A percentile compares a stretch with the other conserved stretches of the same genome.
Evolutionary conservation across 2,888 invertebrate genomes (phyloP).

Genomic region (Theretra japonica): DNA sequence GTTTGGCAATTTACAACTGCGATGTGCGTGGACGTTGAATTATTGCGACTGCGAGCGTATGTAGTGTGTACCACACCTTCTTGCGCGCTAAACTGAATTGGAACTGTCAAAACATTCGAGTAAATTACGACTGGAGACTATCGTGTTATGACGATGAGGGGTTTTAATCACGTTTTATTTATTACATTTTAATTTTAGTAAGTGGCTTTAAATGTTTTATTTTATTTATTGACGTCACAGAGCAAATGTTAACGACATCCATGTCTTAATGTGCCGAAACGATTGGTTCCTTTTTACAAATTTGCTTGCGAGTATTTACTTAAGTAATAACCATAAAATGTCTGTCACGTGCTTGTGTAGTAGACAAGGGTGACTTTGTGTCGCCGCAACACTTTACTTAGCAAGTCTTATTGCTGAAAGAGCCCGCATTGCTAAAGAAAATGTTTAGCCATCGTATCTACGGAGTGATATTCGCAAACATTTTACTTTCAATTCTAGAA

Average conservation of each 20-base stretch:
- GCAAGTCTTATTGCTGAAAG: not conserved
- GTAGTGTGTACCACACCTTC: constrained; percentile 1
- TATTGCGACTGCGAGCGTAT: not conserved
- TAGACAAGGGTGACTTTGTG: not conserved
- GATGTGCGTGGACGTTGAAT: constrained; percentile 24
- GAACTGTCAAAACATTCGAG: not conserved
- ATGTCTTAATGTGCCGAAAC: too few relatives aligned
- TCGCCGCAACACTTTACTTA: not conserved
- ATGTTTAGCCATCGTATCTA: not conserved
- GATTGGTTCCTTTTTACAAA: too few relatives aligned
- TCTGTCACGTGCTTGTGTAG: not conserved
- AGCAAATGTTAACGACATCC: too few relatives aligned
- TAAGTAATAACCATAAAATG: not conserved
- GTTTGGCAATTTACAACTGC: constrained; percentile 33
- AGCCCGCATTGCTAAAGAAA: constrained; percentile 2
- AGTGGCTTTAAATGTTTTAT: not conserved
- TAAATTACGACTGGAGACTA: not conserved
- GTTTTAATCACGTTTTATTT: not conserved
- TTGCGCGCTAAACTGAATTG: not conserved
- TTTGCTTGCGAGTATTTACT: not conserved
- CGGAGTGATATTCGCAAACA: constrained; percentile 25
- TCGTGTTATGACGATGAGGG: not conserved
- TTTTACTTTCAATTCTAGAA: constrained; percentile 51
- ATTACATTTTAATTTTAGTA: not conserved
- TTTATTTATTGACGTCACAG: too few relatives aligned